Evolutionary conservation across 1,140 invertebrate genomes (phyloP).

Genomic region (Rhynchophorus ferrugineus): DNA sequence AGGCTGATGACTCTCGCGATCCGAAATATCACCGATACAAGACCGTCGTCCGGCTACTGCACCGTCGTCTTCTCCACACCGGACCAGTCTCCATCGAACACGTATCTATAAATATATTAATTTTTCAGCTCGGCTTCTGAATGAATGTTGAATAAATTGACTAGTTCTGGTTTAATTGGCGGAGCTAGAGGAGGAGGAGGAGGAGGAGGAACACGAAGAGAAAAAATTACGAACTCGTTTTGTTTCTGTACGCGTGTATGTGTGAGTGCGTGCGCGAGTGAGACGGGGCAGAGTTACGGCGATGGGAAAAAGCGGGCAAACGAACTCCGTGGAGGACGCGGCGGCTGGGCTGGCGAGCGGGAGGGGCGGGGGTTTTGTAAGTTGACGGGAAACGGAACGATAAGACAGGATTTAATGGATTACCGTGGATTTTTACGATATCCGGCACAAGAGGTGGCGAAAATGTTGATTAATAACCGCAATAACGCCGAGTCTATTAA

Average conservation of each 20-base stretch:
- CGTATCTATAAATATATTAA: too few relatives aligned
- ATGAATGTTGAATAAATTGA: not conserved
- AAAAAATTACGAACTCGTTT: not conserved
- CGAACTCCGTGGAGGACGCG: not conserved
- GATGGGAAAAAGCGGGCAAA: not conserved
- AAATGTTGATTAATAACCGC: not conserved
- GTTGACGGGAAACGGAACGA: not conserved
- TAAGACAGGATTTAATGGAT: not conserved
- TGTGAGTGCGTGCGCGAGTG: too few relatives aligned
- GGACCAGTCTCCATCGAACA: too few relatives aligned
- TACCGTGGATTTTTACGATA: not conserved
- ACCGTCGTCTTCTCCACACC: not conserved
- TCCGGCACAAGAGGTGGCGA: not conserved
- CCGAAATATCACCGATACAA: not conserved
- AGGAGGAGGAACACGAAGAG: too few relatives aligned
- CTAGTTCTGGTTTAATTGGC: not conserved
- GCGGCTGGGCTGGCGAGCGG: too few relatives aligned
- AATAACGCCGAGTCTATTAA: not conserved
- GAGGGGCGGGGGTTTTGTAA: not conserved
- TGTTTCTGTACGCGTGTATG: too few relatives aligned
- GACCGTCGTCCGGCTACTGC: not conserved
- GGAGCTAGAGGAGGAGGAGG: too few relatives aligned
- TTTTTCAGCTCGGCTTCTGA: not conserved
- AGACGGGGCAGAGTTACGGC: too few relatives aligned
- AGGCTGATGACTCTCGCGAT: not conserved